A percentile compares a stretch with the other conserved stretches of the same genome.
phyloP scores from a whole-genome alignment of 2,888 invertebrate genomes.

The Netelia inedita region DNA sequence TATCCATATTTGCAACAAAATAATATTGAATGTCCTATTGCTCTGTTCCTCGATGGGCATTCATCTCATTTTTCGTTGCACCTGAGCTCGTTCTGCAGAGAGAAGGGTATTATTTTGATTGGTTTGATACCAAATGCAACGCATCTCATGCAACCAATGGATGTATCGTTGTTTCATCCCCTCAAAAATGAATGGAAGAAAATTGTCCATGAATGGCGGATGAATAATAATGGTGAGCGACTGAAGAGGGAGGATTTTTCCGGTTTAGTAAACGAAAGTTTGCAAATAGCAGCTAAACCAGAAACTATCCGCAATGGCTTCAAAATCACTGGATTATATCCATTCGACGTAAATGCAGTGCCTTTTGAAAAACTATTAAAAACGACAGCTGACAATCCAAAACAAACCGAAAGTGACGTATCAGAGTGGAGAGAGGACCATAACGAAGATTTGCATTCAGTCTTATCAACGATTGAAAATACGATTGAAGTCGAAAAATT shows the following conservation, averaged over 20 bases:
- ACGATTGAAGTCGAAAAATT: too few species aligned
- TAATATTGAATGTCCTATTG: too few species aligned
- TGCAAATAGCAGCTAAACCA: neutral
- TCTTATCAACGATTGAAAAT: too few species aligned
- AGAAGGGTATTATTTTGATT: neutral
- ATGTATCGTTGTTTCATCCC: neutral
- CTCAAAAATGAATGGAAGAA: neutral
- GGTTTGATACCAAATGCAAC: neutral
- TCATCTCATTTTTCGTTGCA: neutral
- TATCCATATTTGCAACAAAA: too few species aligned
- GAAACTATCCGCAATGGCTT: neutral
- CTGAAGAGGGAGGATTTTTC: neutral
- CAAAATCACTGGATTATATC: neutral
- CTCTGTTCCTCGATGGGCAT: neutral
- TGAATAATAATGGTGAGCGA: neutral
- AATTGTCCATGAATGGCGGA: neutral
- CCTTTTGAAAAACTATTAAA: too few species aligned
- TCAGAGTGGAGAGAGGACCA: too few species aligned
- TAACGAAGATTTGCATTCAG: too few species aligned
- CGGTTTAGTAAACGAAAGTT: neutral
- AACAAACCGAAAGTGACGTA: too few species aligned
- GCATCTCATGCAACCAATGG: neutral
- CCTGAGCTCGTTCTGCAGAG: neutral
- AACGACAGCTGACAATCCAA: too few species aligned
- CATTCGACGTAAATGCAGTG: neutral